Percentiles rank a stretch among this genome's conserved stretches.
Conservation (phyloP, 2,113 vertebrate genomes). For the Epinephelus lanceolatus region DNA sequence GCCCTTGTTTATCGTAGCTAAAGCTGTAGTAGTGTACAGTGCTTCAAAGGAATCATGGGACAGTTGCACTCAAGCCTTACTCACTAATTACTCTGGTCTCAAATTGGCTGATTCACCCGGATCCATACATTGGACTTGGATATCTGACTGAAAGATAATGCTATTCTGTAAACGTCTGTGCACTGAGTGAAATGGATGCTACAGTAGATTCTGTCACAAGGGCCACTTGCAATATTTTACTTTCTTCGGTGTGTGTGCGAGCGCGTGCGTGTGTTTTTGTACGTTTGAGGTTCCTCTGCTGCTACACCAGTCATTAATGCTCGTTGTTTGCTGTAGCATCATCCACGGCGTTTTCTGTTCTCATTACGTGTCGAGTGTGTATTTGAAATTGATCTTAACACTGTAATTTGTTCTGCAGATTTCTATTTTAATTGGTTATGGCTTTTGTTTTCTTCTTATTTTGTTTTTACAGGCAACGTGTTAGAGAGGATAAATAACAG, state of each 20-base stretch:
- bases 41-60: conserved; percentile 44
- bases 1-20: conserved; percentile 56
- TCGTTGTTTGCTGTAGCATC: conserved; percentile 64
- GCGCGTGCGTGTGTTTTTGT: conserved; percentile 3
- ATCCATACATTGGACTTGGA: conserved; percentile 36
- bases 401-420: conserved; percentile 79
- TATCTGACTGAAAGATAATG: conserved; percentile 33
- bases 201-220: conserved; percentile 61
- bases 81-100: conserved; percentile 47
- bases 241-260: conserved; percentile 8
- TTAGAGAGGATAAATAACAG: conserved; percentile 74
- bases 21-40: conserved; percentile 20
- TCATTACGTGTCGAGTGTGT: conserved; percentile 59
- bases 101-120: conserved; percentile 37
- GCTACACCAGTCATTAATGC: conserved; percentile 75
- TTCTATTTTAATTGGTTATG: conserved; percentile 69
- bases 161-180: conserved; percentile 43
- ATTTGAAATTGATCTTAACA: conserved; percentile 77
- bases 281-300: conserved; percentile 69
- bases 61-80: conserved; percentile 63
- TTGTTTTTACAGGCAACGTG: conserved; percentile 61
- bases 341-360: conserved; percentile 57
- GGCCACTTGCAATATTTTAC: conserved; percentile 76
- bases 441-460: conserved; percentile 45
- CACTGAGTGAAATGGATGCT: conserved; percentile 52